Conservation (phyloP, 1,140 invertebrate genomes). For the Bombus impatiens region DNA sequence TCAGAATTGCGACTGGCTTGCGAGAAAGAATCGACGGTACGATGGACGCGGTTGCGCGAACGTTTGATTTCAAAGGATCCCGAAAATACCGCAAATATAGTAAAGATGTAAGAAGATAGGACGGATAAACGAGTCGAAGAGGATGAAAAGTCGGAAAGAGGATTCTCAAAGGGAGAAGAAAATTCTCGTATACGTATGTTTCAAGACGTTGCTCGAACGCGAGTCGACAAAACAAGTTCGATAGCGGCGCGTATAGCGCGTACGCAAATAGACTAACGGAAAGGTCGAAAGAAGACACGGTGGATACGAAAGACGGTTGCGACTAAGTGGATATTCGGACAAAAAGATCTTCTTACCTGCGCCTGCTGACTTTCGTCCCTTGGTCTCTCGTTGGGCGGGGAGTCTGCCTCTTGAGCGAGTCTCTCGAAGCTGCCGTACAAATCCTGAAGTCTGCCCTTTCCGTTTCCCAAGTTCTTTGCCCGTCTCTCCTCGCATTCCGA, state of each 20-base stretch:
- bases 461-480: constrained; percentile 67
- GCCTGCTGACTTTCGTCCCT: constrained; percentile 79
- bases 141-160: not conserved
- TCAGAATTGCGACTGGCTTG: rapidly evolving
- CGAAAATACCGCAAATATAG: no score
- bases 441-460: constrained; percentile 77
- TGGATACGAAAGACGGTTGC: no score
- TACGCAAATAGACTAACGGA: not conserved
- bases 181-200: no score
- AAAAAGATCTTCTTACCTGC: constrained; percentile 64
- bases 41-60: no score
- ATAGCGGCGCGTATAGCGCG: not conserved
- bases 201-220: not conserved
- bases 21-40: not conserved
- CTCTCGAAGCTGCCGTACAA: constrained; percentile 81
- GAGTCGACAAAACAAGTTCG: not conserved
- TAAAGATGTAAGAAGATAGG: not conserved
- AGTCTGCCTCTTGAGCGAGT: constrained; percentile 76
- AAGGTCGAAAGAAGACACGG: not conserved
- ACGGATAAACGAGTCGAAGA: not conserved
- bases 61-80: no score
- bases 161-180: not conserved
- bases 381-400: constrained; percentile 72
- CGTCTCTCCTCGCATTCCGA: constrained; percentile 74
- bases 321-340: not conserved